phyloP scores from a whole-genome alignment of 2,797 vertebrate genomes.

The Geotrypetes seraphini region DNA sequence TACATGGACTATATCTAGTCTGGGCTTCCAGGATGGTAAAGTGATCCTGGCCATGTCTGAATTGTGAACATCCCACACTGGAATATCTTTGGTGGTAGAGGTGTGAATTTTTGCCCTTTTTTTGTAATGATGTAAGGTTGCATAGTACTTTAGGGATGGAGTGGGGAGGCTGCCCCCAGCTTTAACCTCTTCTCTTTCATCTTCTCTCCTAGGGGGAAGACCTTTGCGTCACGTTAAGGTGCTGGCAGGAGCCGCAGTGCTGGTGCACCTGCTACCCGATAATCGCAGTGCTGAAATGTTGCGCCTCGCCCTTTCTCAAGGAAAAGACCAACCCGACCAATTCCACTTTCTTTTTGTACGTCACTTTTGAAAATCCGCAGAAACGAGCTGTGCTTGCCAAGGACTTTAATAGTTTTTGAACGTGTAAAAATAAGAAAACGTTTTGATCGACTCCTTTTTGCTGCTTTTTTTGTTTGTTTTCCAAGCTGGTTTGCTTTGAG shows the following conservation, averaged over 20 bases:
- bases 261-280: conserved; percentile 45
- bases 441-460: conserved; percentile 51
- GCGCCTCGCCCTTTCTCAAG: conserved; percentile 53
- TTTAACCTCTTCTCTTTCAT: conserved; percentile 16
- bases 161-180: no score
- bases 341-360: conserved; percentile 45
- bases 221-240: conserved; percentile 65
- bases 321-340: conserved; percentile 44
- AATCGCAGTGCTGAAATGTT: conserved; percentile 48
- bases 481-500: conserved; percentile 69
- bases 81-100: no score
- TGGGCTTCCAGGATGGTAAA: no score
- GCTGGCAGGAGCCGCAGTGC: conserved; percentile 14
- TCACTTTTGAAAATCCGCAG: conserved; percentile 57
- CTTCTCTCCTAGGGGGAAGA: conserved; percentile 77
- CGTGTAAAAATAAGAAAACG: conserved; percentile 44
- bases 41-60: no score
- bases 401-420: conserved; percentile 55
- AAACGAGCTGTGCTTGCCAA: conserved; percentile 68
- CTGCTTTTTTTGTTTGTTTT: conserved; percentile 28
- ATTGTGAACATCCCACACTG: no score
- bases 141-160: no score
- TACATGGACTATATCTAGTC: no score
- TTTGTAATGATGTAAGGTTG: no score
- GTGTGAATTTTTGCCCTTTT: no score